Conservation (phyloP, 2,113 vertebrate species). For the Lamprologus speciosus region DNA sequence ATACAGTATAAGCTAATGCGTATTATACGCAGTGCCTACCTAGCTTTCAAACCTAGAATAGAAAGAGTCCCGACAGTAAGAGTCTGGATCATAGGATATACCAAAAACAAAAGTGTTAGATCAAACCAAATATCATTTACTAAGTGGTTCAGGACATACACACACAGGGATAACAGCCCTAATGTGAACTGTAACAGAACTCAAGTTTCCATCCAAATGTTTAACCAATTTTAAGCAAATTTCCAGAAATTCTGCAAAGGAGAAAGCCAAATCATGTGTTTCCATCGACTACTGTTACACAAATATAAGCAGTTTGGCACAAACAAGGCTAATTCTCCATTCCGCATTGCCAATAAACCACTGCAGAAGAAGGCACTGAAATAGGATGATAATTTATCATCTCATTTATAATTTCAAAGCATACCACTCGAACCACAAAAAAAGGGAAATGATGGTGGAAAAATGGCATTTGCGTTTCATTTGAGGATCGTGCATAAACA, state of each 20-base stretch:
- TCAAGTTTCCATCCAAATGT: neutral
- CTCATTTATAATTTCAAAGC: neutral
- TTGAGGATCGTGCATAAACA: neutral
- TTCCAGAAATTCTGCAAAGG: neutral
- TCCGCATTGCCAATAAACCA: neutral
- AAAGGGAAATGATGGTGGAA: neutral
- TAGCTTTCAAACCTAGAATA: neutral
- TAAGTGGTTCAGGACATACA: neutral
- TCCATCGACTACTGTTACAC: neutral
- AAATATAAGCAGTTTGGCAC: neutral
- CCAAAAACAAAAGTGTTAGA: neutral
- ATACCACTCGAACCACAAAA: neutral
- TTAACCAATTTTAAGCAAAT: neutral
- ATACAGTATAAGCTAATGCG: accelerated
- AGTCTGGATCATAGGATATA: neutral
- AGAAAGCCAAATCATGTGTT: neutral
- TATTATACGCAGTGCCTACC: neutral
- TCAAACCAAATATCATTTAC: neutral
- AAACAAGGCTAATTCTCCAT: neutral
- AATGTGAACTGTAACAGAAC: neutral
- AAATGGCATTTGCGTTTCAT: neutral
- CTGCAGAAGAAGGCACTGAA: neutral
- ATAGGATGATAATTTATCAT: neutral
- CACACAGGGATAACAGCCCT: neutral
- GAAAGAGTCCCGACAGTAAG: neutral